Evolutionary conservation across 2,113 vertebrate species (phyloP), one percentile per base, ranked within the genome.

Genomic region (Chloropsis cyanopogon): DNA sequence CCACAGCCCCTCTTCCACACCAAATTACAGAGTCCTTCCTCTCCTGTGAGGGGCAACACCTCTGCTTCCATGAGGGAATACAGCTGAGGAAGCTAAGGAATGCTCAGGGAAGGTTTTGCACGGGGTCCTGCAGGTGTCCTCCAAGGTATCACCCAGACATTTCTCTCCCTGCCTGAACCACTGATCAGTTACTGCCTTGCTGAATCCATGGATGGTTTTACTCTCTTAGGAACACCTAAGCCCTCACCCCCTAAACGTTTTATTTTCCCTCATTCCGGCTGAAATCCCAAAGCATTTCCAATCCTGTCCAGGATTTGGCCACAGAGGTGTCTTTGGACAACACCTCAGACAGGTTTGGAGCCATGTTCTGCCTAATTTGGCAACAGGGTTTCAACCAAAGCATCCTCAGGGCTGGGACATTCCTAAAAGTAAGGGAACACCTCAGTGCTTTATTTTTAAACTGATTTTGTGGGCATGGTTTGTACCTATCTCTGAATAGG

Each of bases 71-170:
- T 33, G 53, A 24, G 25, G 56, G 6, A 19, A 65, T 56, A 18
- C 14, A 5, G 18, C 22, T 44, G 24, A 44, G 46, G 20, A 79
- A 60, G 35, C 4, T 44, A 10, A 42, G 39, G 50, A 75, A 26
- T 12, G 10, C 31, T 76, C 59, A 52, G 31, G 28, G 19, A 60
- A 35, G 19, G 28, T 11, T 82, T 90, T 65, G 22, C 7, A 11
- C 0, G 0, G 7, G 12, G 13, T 35, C 3, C 17, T 37, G 25
- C 24, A 28, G 25, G 2, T 33, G 25, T 37, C 10, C 50, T 46
- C 29, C 39, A 31, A 46, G 33, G 18, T 6, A 2, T n/a, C 33
- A 65, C 21, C 50, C 50, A 26, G 35, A 77, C 4, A 26, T 35
- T 57, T 7, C 39, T 39, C 42, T 87, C 41, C 71, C 41, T 61